Evolutionary conservation across 2,797 vertebrate genomes (phyloP), one percentile per base, ranked within the genome.

Genomic region (Calcarius lapponicus): DNA sequence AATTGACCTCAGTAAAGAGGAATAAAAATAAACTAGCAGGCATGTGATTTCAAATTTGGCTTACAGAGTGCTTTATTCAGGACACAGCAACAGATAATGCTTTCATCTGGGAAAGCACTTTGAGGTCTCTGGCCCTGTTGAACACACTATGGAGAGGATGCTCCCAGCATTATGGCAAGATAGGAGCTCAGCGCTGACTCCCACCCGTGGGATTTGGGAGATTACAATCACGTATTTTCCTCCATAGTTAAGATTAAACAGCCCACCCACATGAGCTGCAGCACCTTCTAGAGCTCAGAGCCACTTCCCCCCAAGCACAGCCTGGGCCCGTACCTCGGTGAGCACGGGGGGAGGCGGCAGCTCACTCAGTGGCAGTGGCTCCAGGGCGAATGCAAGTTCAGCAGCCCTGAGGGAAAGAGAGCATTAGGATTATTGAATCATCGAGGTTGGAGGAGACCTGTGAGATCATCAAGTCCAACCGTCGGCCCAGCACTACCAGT

Each of bases 301-400:
- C 29, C 34, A 1, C 38, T 6, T 11, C 24, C 9, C 42, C 42
- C 50, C 25, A 31, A 11, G 65, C 48, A 56, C 31, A 21, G 73
- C 31, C 57, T 5, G 34, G 31, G 48, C 50, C 47, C 15, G 78
- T 97, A 99, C 99, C 98, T 99, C 99, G 7, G 99, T 98, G 58
- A 99, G 96, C 26, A 97, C 96, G 2, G 98, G 97, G 4, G 98
- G 97, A 34, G 98, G 97, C 7, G 98, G 99, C 84, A 99, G 97
- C 87, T 99, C 98, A 28, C 97, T 98, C 81, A 99, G 97, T 22
- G 98, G 98, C 92, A 99, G 97, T 22, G 98, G 97, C 4, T 98
- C 98, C 85, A 99, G 96, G 26, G 99, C 98, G 94, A 99, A 99
- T 1, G 99, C 99, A 96, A 99, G 81, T 91, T 99, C 99, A 40